phyloP scores from a whole-genome alignment of 2,113 vertebrate species.

The Aptenodytes patagonicus region DNA sequence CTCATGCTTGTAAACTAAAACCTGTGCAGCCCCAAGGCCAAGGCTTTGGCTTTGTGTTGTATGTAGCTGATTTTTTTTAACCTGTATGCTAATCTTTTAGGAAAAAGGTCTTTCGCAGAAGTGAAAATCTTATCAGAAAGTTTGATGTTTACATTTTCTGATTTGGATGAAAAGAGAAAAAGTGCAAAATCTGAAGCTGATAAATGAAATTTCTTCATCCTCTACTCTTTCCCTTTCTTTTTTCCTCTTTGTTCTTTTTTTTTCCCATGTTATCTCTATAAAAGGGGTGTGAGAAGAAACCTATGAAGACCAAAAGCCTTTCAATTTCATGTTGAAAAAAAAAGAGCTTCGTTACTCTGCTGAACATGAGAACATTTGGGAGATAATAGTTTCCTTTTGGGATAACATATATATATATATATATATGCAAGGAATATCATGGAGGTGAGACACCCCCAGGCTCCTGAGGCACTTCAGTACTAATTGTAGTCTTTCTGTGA shows the following conservation, averaged over 20 bases:
- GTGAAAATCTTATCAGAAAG: neutral
- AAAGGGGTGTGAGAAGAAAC: neutral
- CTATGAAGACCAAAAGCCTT: neutral
- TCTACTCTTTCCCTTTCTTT: neutral
- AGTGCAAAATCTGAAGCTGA: neutral
- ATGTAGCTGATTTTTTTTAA: neutral
- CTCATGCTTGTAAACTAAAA: slow-evolving; percentile 19
- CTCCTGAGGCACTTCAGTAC: neutral
- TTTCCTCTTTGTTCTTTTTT: neutral
- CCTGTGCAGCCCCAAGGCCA: slow-evolving; percentile 8
- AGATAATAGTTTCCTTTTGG: neutral
- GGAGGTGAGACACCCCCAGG: neutral
- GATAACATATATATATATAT: neutral
- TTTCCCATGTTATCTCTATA: neutral
- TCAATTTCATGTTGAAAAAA: neutral
- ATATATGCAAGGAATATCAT: neutral
- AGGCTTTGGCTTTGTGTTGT: neutral
- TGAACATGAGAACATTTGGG: neutral
- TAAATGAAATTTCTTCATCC: neutral
- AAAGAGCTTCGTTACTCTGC: neutral
- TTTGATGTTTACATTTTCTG: neutral
- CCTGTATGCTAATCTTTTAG: neutral
- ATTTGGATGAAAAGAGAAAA: neutral
- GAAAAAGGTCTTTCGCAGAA: neutral
- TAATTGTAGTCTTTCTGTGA: neutral